Evolutionary conservation across 1,140 invertebrate genomes (phyloP), one percentile per base, ranked within the genome.

Genomic region (Cotesia glomerata): DNA sequence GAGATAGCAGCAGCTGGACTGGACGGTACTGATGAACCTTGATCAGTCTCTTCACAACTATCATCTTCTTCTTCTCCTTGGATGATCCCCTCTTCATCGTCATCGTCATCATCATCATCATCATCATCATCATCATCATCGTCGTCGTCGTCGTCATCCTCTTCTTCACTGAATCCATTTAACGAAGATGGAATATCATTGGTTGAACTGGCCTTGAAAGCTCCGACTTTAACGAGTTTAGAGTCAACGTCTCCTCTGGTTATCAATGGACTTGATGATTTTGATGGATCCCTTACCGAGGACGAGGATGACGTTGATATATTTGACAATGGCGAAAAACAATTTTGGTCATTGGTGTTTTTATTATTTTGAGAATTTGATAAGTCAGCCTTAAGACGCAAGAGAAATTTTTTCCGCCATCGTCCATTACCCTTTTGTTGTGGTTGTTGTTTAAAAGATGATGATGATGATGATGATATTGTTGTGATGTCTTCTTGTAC

Each of bases 21-120:
- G 18, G 84, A 82, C 0, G 85, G 85, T 18, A 86, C 69, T 3
- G 85, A 86, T 2, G 82, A 83, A 2, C 73, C 80, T 5, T 86
- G 84, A 65, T 86, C 84, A 0, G 82, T 82, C 67, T 85, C 83
- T 2, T 84, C 74, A 26, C 76, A 81, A 7, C 45, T 72, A 16
- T 78, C 78, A 9, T 79, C 76, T 0, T 74, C 73, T 14, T 72
- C 65, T 35, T 52, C 64, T 9, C 56, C 80, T 4, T 79, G 26
- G 26, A 26, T 26, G 26, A 26, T 26, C 26, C 26, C 26, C 26
- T 75, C 51, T 77, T 61, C 75, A 3, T 77, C 76, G 0, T 76
- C 76, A 9, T 78, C 77, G 4, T 78, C 76, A 5, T 78, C 76
- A 8, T 73, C 79, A 0, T 76, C 74, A 7, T 73, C 76, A 0